Conservation (phyloP, 2,888 invertebrate species). For the Andricus curvator region DNA sequence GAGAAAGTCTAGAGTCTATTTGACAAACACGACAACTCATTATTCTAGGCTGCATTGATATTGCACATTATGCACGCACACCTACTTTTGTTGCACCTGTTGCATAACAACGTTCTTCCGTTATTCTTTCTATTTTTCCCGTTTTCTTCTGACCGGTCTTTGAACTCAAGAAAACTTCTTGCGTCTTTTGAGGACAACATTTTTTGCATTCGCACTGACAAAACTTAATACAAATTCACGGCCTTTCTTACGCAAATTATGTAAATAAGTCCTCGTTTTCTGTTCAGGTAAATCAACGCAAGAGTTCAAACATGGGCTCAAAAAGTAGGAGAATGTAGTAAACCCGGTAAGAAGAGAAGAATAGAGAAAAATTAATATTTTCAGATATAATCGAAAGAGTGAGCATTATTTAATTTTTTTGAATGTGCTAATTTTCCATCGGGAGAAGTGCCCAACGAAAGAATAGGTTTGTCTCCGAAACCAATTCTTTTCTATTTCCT, state of each 20-base stretch:
- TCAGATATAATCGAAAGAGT: too few relatives aligned
- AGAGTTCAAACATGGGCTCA: too few relatives aligned
- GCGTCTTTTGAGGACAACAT: not conserved
- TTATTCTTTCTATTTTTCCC: conserved; percentile 37
- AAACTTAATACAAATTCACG: not conserved
- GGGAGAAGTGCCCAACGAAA: too few relatives aligned
- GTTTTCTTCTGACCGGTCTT: conserved; percentile 33
- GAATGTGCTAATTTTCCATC: too few relatives aligned
- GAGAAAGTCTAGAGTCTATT: conserved; percentile 73
- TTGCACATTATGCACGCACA: conserved; percentile 27
- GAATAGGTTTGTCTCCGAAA: too few relatives aligned
- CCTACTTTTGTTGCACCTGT: conserved; percentile 33
- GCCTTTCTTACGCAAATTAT: not conserved
- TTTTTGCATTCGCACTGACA: not conserved
- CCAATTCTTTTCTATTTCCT: too few relatives aligned
- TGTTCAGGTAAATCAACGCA: not conserved
- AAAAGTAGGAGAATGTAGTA: too few relatives aligned
- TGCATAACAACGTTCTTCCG: conserved; percentile 37
- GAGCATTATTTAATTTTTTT: too few relatives aligned
- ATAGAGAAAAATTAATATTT: too few relatives aligned
- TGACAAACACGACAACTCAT: conserved; percentile 58
- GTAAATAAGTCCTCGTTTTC: not conserved
- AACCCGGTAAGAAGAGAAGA: too few relatives aligned
- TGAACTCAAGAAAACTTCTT: conserved; percentile 26
- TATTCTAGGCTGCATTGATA: conserved; percentile 51